These are phyloP conservation scores for Pan paniscus DNA, from an alignment of 2,113 vertebrate species.

Conservation along the genomic window DNA sequence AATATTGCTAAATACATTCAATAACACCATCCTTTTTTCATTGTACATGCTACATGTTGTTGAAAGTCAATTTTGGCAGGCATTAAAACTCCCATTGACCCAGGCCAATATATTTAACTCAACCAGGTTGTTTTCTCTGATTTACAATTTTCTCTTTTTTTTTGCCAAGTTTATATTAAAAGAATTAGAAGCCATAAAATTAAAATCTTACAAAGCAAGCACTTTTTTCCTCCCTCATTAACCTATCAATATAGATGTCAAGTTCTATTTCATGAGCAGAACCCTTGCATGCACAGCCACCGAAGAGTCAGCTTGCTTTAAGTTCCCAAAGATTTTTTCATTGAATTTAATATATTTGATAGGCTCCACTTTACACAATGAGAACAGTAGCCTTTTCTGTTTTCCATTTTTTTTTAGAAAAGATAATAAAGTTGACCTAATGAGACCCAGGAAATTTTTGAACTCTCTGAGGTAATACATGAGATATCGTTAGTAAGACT, in stretches of 20 bases:
- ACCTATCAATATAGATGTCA: conserved; percentile 20
- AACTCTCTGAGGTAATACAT: conserved; percentile 57
- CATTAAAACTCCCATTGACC: background rate
- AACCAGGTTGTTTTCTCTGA: background rate
- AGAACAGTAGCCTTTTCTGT: conserved; percentile 41
- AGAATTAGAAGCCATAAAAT: conserved; percentile 6
- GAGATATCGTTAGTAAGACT: conserved; percentile 48
- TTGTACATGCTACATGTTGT: background rate
- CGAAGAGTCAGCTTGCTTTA: background rate
- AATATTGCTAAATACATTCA: conserved; percentile 4
- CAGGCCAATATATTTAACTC: background rate
- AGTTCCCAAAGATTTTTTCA: conserved; percentile 66
- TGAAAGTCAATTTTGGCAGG: conserved; percentile 36
- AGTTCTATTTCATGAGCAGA: background rate
- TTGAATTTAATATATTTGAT: conserved; percentile 69
- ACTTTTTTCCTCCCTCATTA: background rate
- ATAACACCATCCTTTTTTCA: background rate
- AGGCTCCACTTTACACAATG: conserved; percentile 52
- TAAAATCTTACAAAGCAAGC: conserved; percentile 3
- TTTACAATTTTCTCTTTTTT: background rate
- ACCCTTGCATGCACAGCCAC: conserved; percentile 23
- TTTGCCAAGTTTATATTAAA: conserved; percentile 36
- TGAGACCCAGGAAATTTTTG: background rate
- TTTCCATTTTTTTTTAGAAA: conserved; percentile 42
- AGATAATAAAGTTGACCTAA: conserved; percentile 67